Base-by-base conservation (phyloP, 2,888 invertebrate species). In the Agrochola litura region DNA sequence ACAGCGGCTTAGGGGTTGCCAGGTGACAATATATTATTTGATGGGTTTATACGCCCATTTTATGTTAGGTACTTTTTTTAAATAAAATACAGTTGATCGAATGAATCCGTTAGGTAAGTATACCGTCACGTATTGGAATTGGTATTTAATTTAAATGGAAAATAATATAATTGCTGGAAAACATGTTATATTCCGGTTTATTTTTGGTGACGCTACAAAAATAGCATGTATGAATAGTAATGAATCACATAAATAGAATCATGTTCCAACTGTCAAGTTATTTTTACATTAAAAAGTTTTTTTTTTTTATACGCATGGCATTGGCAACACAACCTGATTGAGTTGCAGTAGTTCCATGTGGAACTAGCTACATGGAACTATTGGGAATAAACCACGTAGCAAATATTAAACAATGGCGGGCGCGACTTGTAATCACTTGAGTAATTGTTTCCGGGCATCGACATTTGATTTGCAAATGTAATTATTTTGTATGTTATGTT, bases 381-480 rank as follows among this genome's bases (percentile, higher is more conserved):
- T 3, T 37, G 37, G 37, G 3, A 37, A 37, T 37, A 37, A 37
- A 37, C 37, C 67, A 73, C 6, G 37, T 49, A 67, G 52, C 49
- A n/a, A 79, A 73, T 68, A 82, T 75, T 60, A 61, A 72, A 65
- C 66, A 70, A 76, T 77, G 46, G 65, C 77, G 68, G 64, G 68
- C 54, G 63, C 64, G 65, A 77, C 76, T 76, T 70, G 60, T 83
- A 79, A 79, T 83, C 72, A 88, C 69, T 76, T 75, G 73, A 85
- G 70, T 83, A 86, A 86, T 86, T 88, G 86, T 79, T 85, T 86
- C 78, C 76, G 30, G 73, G 71, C 77, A 88, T 88, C 76, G 76
- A 79, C 77, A 77, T 86, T 86, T 83, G 86, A 86, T 88, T 86
- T 88, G 86, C 80, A 81, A 86, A 86, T 88, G 86, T 88, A 86